These are phyloP conservation scores for Heliconius cydno DNA, from an alignment of 2,888 invertebrate genomes.

Conservation along the genomic window DNA sequence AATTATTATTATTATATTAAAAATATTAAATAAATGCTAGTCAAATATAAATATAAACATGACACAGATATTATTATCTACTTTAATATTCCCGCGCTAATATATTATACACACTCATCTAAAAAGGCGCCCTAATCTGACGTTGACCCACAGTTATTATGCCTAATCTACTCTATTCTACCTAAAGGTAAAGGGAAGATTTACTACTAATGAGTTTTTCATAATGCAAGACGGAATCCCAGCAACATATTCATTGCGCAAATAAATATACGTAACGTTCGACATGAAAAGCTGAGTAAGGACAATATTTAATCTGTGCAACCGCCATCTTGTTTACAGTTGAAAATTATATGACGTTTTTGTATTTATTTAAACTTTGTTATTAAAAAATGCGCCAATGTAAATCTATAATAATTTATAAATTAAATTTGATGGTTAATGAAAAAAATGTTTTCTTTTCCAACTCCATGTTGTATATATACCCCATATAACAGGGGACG, in stretches of 20 bases:
- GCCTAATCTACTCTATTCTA: background rate
- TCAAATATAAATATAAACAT: background rate
- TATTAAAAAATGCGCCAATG: no score
- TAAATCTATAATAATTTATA: no score
- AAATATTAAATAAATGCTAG: background rate
- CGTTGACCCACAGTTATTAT: slow-evolving; percentile 5
- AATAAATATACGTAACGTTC: slow-evolving; percentile 32
- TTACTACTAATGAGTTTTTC: slow-evolving; percentile 9
- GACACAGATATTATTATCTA: background rate
- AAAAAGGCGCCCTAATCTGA: background rate
- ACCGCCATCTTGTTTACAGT: slow-evolving; percentile 24
- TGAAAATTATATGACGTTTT: background rate
- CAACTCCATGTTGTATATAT: no score
- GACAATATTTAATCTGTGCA: slow-evolving; percentile 30
- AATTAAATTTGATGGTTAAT: no score
- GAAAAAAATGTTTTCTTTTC: no score
- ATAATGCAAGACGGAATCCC: slow-evolving; percentile 14
- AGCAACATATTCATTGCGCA: slow-evolving; percentile 8
- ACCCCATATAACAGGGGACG: no score
- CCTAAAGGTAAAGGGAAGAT: background rate
- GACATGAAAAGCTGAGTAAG: slow-evolving; percentile 20
- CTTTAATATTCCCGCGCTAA: background rate
- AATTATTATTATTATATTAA: background rate
- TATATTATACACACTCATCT: background rate
- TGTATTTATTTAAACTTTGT: background rate